Evolutionary conservation across 2,888 invertebrate species (phyloP).

Genomic region (Congeria kusceri): DNA sequence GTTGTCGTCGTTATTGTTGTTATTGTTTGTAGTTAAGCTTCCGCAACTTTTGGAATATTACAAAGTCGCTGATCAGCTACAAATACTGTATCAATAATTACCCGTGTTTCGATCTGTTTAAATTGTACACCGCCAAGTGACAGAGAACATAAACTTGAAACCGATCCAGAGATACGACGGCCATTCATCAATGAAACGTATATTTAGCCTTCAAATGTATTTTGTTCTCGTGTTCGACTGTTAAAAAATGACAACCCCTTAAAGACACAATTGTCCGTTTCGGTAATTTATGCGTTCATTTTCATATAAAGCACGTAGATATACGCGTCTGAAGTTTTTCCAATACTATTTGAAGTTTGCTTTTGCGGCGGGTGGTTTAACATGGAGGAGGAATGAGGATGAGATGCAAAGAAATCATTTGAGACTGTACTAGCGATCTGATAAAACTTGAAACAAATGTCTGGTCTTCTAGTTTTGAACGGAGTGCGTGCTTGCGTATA

Average conservation of each 20-base stretch:
- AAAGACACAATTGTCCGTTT: slow-evolving; percentile 47
- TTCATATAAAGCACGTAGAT: slow-evolving; percentile 56
- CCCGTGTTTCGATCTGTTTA: background rate
- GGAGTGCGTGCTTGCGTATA: too few relatives aligned
- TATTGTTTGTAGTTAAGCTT: too few relatives aligned
- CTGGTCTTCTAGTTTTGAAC: too few relatives aligned
- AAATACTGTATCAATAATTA: background rate
- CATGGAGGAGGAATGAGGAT: too few relatives aligned
- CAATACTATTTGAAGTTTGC: background rate
- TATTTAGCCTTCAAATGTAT: slow-evolving; percentile 43
- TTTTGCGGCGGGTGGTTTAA: too few relatives aligned
- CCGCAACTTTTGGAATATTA: too few relatives aligned
- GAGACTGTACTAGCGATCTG: too few relatives aligned
- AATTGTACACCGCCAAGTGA: slow-evolving; percentile 15
- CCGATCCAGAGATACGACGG: slow-evolving; percentile 10
- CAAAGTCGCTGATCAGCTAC: too few relatives aligned
- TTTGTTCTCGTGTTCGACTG: slow-evolving; percentile 41
- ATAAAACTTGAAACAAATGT: too few relatives aligned
- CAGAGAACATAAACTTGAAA: slow-evolving; percentile 47
- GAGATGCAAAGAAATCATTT: too few relatives aligned
- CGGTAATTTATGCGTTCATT: slow-evolving; percentile 44
- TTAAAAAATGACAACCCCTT: slow-evolving; percentile 35
- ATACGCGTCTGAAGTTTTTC: slow-evolving; percentile 4
- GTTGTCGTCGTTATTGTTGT: too few relatives aligned
- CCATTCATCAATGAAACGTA: slow-evolving; percentile 40